Percentiles rank a stretch among this genome's conserved stretches.
Evolutionary conservation across 2,888 invertebrate species (phyloP).

Genomic region (Mystacides longicornis): DNA sequence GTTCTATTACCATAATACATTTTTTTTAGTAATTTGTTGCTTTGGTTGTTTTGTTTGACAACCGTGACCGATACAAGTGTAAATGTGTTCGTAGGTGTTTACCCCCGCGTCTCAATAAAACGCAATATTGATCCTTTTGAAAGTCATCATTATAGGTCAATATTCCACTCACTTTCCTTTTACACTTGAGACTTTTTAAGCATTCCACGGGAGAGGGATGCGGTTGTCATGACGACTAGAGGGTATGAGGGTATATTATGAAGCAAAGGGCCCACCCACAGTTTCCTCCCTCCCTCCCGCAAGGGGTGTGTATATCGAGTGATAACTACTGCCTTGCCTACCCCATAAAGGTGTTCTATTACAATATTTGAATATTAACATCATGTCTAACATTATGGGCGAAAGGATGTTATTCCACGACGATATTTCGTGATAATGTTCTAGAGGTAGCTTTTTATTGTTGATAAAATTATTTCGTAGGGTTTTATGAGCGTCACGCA

Average conservation of each 20-base stretch:
- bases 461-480: too few species aligned
- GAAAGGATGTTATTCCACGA: too few species aligned
- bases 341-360: slow-evolving; percentile 9
- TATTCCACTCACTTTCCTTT: slow-evolving; percentile 26
- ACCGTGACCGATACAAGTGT: too few species aligned
- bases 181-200: slow-evolving; percentile 38
- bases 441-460: too few species aligned
- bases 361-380: not conserved
- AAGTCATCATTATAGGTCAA: slow-evolving; percentile 24
- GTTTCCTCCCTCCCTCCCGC: slow-evolving; percentile 28
- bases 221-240: slow-evolving; percentile 37
- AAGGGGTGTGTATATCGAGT: slow-evolving; percentile 29
- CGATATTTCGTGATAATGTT: too few species aligned
- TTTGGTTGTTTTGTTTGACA: too few species aligned
- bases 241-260: slow-evolving; percentile 28
- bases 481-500: too few species aligned
- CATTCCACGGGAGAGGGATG: slow-evolving; percentile 34
- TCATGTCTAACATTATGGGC: too few species aligned
- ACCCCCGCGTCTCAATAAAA: slow-evolving; percentile 1
- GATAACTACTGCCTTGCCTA: slow-evolving; percentile 25
- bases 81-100: too few species aligned
- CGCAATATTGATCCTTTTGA: slow-evolving; percentile 22
- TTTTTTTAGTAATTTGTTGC: too few species aligned
- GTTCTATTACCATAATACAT: too few species aligned
- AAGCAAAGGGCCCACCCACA: slow-evolving; percentile 24